Percentiles rank a stretch among this genome's conserved stretches.
Evolutionary conservation across 2,888 invertebrate genomes (phyloP).

Genomic region (Pristionchus entomophagus): DNA sequence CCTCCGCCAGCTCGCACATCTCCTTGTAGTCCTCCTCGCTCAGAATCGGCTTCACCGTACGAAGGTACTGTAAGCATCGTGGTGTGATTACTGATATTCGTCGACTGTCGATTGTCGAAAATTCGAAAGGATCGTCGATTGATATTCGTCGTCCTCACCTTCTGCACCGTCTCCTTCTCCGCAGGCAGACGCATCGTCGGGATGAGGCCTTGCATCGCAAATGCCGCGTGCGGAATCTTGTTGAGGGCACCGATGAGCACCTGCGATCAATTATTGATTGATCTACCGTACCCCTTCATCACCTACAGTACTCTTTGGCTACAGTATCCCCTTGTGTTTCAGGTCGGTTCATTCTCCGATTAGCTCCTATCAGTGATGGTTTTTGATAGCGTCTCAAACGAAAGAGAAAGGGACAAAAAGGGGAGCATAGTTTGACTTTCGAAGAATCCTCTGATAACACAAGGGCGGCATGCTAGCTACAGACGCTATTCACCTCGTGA

Average conservation of each 20-base stretch:
- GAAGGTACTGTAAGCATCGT: constrained; percentile 56
- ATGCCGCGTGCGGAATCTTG: constrained; percentile 31
- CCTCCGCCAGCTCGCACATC: constrained; percentile 57
- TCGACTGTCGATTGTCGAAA: no score
- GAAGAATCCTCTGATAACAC: not conserved
- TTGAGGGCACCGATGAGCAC: constrained; percentile 38
- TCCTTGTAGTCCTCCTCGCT: constrained; percentile 59
- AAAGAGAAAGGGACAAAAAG: not conserved
- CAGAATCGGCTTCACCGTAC: constrained; percentile 65
- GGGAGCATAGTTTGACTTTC: not conserved
- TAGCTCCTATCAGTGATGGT: not conserved
- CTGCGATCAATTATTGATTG: not conserved
- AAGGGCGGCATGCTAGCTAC: not conserved
- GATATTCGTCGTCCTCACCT: constrained; percentile 39
- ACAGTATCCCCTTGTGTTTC: not conserved
- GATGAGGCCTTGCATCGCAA: constrained; percentile 55
- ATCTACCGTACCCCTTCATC: not conserved
- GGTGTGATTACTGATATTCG: not conserved
- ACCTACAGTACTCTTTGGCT: not conserved
- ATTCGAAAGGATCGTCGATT: no score
- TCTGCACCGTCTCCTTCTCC: constrained; percentile 59
- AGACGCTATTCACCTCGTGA: not conserved
- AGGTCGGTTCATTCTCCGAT: not conserved
- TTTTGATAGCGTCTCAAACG: not conserved
- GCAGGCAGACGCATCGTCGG: constrained; percentile 64